Evolutionary conservation across 2,888 invertebrate species (phyloP).

Genomic region (Campoplex nolae): DNA sequence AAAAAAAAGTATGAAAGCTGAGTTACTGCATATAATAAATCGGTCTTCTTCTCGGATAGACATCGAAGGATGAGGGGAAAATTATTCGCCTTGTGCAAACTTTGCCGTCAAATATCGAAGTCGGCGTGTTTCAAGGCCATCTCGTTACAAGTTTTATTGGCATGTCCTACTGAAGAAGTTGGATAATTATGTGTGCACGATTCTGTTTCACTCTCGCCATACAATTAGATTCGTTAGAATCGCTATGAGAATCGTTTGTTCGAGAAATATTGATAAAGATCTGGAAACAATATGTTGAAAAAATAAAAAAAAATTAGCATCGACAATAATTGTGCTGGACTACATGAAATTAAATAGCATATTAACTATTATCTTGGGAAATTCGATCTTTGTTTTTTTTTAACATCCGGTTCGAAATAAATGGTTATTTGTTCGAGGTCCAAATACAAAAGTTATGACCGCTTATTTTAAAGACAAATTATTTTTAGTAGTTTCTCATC

Average conservation of each 20-base stretch:
- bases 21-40: not conserved
- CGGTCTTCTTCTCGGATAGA: not conserved
- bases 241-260: not conserved
- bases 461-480: not conserved
- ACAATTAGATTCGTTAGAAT: not conserved
- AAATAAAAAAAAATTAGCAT: not conserved
- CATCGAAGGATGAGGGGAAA: not conserved
- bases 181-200: not conserved
- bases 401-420: not conserved
- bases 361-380: not conserved
- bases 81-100: not conserved
- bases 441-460: not conserved
- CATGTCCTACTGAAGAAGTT: not conserved
- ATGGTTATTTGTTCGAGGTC: not conserved
- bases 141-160: not conserved
- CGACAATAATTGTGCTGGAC: too few relatives aligned
- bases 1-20: not conserved
- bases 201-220: not conserved
- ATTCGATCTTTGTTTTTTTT: not conserved
- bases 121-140: slow-evolving; percentile 2
- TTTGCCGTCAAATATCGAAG: not conserved
- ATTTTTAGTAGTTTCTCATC: not conserved
- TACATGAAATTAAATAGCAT: not conserved
- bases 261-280: not conserved
- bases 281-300: not conserved